These are phyloP conservation scores for Hylomyscus alleni DNA, from an alignment of 2,797 vertebrate genomes.

Conservation along the genomic window DNA sequence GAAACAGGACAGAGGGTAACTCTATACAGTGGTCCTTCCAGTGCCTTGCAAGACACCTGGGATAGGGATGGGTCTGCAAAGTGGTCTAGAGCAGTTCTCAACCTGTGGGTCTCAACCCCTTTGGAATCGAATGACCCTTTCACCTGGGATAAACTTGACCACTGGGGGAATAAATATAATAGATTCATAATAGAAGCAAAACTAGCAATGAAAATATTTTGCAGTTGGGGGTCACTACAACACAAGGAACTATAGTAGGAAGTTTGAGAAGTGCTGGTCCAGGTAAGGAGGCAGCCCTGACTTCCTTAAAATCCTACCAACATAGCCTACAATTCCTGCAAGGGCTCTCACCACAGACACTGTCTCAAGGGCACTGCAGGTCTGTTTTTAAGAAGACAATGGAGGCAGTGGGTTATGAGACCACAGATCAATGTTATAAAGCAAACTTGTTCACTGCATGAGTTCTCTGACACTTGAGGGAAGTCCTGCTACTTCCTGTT, in stretches of 20 bases:
- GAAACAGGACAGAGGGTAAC: constrained; percentile 55
- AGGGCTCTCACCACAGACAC: background rate
- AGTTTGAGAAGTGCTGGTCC: background rate
- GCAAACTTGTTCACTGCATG: background rate
- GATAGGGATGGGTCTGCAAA: rapidly evolving
- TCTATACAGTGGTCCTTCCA: background rate
- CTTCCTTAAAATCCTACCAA: background rate
- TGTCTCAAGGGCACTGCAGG: background rate
- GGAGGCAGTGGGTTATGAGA: background rate
- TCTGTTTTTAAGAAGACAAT: background rate
- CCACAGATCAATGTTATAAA: background rate
- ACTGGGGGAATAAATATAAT: too few species aligned
- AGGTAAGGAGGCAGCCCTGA: rapidly evolving
- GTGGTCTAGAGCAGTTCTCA: background rate
- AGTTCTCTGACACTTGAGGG: background rate
- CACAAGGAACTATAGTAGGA: background rate
- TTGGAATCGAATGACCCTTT: background rate
- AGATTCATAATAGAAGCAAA: background rate
- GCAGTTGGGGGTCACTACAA: background rate
- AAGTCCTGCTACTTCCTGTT: background rate
- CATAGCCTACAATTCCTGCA: background rate
- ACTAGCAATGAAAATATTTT: background rate
- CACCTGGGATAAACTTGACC: background rate
- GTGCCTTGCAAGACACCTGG: rapidly evolving
- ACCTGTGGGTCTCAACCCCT: too few species aligned